These are phyloP conservation scores for Xanthorhoe designata DNA, from an alignment of 2,888 invertebrate species.

Conservation along the genomic window DNA sequence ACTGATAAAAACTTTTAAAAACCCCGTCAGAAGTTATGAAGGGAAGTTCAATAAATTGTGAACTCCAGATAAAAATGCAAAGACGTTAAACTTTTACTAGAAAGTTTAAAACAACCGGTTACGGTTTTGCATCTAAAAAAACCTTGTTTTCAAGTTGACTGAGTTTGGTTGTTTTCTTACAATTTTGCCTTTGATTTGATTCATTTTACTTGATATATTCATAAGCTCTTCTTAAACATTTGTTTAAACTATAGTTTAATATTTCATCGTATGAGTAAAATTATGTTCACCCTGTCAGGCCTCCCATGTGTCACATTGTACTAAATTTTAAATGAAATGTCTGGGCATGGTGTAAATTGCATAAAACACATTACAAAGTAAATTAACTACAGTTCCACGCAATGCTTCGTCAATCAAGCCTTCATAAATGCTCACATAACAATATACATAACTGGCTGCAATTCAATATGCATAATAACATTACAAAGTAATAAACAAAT, in stretches of 20 bases:
- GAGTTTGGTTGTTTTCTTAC: neutral
- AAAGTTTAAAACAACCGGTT: constrained; percentile 38
- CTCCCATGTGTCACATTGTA: neutral
- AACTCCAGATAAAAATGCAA: constrained; percentile 41
- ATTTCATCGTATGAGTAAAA: too few relatives aligned
- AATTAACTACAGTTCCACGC: constrained; percentile 23
- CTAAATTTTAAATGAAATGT: constrained; percentile 3
- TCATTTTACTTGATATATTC: neutral
- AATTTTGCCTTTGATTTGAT: neutral
- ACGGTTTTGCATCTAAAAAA: constrained; percentile 18
- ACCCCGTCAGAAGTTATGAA: constrained; percentile 28
- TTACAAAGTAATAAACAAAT: constrained; percentile 47
- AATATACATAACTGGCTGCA: constrained; percentile 27
- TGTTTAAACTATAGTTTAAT: too few relatives aligned
- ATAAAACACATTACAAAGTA: constrained; percentile 23
- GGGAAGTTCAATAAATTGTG: constrained; percentile 31
- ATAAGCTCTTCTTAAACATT: too few relatives aligned
- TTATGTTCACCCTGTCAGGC: neutral
- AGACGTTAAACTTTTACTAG: constrained; percentile 38
- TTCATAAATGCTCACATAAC: constrained; percentile 26
- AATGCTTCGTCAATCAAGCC: constrained; percentile 24
- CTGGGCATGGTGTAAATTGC: constrained; percentile 3
- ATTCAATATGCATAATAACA: constrained; percentile 48
- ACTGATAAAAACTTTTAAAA: constrained; percentile 13
- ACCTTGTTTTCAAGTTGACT: constrained; percentile 20